Evolutionary conservation across 2,797 vertebrate genomes (phyloP).

Genomic region (Echeneis naucrates): DNA sequence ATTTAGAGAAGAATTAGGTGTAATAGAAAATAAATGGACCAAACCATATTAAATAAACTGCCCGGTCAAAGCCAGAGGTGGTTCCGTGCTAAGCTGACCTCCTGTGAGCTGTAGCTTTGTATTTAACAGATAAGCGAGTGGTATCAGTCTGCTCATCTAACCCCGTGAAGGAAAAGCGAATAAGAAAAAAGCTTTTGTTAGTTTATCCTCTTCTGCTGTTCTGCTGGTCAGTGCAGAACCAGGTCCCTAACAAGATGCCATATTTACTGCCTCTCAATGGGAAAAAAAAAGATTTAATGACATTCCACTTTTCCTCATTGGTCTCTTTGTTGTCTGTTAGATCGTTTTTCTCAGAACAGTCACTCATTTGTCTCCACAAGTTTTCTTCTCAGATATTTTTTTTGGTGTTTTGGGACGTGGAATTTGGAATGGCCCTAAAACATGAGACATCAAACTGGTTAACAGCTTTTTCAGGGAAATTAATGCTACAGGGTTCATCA

Average conservation of each 20-base stretch:
- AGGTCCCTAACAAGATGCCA: conserved; percentile 6
- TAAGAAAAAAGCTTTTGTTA: not conserved
- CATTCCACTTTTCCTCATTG: conserved; percentile 20
- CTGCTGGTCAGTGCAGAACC: conserved; percentile 1
- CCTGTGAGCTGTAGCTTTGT: not conserved
- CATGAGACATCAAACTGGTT: not conserved
- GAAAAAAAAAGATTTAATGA: conserved; percentile 34
- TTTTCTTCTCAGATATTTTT: conserved; percentile 23
- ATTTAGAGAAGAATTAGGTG: conserved; percentile 8
- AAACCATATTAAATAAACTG: not conserved
- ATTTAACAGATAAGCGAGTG: not conserved
- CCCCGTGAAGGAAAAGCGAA: not conserved
- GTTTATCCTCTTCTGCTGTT: not conserved
- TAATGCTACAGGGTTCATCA: not conserved
- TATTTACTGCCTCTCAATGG: conserved; percentile 31
- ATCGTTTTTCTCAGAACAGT: conserved; percentile 42
- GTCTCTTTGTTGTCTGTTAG: not conserved
- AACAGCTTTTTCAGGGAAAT: not conserved
- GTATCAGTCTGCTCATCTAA: not conserved
- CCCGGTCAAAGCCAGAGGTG: not conserved
- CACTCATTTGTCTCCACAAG: conserved; percentile 43
- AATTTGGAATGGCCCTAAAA: not conserved
- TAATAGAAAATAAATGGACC: not conserved
- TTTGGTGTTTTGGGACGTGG: conserved; percentile 12
- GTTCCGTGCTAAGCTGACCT: not conserved